phyloP scores from a whole-genome alignment of 2,797 vertebrate species.

The Clarias platycephalus region DNA sequence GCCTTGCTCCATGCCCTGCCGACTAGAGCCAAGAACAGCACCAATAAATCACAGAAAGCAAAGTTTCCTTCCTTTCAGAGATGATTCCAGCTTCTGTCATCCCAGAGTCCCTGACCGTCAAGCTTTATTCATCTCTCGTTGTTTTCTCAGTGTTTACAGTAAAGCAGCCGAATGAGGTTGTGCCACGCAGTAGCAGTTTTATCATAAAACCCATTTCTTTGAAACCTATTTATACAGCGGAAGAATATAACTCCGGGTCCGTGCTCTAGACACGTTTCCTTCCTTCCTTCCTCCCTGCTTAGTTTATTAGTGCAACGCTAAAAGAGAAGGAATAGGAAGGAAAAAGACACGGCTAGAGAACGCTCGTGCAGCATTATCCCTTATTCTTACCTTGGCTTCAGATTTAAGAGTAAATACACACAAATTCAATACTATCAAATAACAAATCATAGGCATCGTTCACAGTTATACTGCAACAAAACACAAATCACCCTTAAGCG shows the following conservation, averaged over 20 bases:
- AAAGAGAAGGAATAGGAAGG: background rate
- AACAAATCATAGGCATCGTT: background rate
- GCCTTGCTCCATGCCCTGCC: conserved; percentile 38
- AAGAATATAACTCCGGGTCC: background rate
- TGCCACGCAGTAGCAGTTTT: conserved; percentile 8
- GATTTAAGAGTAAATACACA: background rate
- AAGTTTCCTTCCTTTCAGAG: conserved; percentile 8
- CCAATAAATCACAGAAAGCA: conserved; percentile 20
- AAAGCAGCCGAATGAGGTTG: conserved; percentile 18
- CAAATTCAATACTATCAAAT: background rate
- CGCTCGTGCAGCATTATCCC: background rate
- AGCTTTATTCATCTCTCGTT: conserved; percentile 30
- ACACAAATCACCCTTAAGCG: background rate
- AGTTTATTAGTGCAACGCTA: background rate
- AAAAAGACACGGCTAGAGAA: background rate
- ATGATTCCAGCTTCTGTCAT: conserved; percentile 16
- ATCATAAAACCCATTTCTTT: conserved; percentile 14
- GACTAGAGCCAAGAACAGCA: conserved; percentile 26
- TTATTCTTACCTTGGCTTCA: background rate
- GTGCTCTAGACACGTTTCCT: background rate
- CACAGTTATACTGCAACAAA: background rate
- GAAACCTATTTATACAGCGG: conserved; percentile 19
- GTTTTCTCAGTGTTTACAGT: conserved; percentile 27
- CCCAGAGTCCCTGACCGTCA: background rate
- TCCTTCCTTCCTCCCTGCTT: background rate